Conservation (phyloP, 2,888 invertebrate genomes). For the Nephrotoma appendiculata region DNA sequence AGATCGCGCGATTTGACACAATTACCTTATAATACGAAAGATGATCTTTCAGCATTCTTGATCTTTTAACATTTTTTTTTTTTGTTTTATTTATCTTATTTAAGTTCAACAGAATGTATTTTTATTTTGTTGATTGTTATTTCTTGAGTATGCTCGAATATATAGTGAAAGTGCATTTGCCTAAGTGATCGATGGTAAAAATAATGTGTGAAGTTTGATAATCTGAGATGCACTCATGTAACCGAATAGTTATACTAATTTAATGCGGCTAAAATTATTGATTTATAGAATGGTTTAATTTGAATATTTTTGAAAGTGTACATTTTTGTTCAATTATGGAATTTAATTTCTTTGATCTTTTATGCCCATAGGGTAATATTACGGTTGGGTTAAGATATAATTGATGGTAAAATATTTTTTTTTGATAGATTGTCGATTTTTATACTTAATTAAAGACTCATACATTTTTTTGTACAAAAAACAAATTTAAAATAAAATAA, state of each 20-base stretch:
- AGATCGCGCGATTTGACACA: background rate
- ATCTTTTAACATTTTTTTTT: background rate
- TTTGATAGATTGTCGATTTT: background rate
- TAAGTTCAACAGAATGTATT: too few relatives aligned
- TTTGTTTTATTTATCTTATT: too few relatives aligned
- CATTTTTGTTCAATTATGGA: background rate
- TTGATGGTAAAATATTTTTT: background rate
- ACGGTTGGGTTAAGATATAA: background rate
- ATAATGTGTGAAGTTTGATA: background rate
- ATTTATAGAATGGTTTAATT: background rate
- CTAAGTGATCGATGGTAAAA: background rate
- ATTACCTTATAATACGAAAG: background rate
- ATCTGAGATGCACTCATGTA: background rate
- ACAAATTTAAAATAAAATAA: too few relatives aligned
- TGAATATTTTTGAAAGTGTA: background rate
- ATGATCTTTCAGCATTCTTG: background rate
- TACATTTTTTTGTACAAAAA: too few relatives aligned
- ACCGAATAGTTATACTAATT: background rate
- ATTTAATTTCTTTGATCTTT: background rate
- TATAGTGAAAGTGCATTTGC: background rate
- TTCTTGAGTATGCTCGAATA: background rate
- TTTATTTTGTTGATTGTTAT: background rate
- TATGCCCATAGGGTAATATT: background rate
- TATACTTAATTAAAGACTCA: too few relatives aligned
- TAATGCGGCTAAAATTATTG: background rate